These are phyloP conservation scores for Piezodorus guildinii DNA, from an alignment of 1,140 invertebrate species.

Conservation along the genomic window DNA sequence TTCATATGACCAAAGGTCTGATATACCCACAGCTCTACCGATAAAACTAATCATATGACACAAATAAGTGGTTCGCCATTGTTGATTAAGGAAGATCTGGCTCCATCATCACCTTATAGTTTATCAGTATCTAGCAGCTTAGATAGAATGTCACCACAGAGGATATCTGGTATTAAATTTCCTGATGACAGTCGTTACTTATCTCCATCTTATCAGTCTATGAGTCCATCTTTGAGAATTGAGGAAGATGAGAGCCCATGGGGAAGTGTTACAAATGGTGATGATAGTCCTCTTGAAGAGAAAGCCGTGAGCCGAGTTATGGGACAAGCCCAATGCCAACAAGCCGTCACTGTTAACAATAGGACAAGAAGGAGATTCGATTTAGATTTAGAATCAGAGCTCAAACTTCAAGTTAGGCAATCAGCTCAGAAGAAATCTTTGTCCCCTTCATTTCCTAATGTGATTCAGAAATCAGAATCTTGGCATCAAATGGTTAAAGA, in stretches of 20 bases:
- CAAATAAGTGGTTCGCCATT: not conserved
- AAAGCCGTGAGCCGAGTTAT: slow-evolving; percentile 30
- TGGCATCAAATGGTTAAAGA: slow-evolving; percentile 55
- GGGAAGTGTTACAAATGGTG: slow-evolving; percentile 3
- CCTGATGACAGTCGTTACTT: not conserved
- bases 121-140: not conserved
- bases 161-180: not conserved
- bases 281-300: slow-evolving; percentile 18
- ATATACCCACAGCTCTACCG: not conserved
- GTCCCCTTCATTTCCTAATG: slow-evolving; percentile 32
- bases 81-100: not conserved
- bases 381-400: slow-evolving; percentile 19
- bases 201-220: not conserved
- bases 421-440: slow-evolving; percentile 28
- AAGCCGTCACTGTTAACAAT: slow-evolving; percentile 29
- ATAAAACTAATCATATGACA: not conserved
- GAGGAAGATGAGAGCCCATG: slow-evolving; percentile 7
- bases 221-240: not conserved
- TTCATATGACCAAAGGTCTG: not conserved
- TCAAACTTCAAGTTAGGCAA: slow-evolving; percentile 29
- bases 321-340: slow-evolving; percentile 30
- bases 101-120: not conserved
- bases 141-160: not conserved
- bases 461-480: slow-evolving; percentile 63
- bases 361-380: slow-evolving; percentile 23